phyloP scores from a whole-genome alignment of 1,140 invertebrate species.

The Bacillus rossius region DNA sequence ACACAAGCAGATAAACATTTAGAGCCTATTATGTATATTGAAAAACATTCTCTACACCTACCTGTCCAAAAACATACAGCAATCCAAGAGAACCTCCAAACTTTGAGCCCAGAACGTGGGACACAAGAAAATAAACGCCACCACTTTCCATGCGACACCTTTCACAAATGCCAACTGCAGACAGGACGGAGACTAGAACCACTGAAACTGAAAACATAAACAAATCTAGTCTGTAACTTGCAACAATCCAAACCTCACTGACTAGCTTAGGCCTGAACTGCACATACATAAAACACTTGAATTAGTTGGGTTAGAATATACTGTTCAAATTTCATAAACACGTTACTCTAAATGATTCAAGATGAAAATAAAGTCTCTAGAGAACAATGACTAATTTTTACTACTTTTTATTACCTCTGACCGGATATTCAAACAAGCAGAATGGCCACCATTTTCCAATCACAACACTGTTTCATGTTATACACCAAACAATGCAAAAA shows the following conservation, averaged over 20 bases:
- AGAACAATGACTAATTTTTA: too few species aligned
- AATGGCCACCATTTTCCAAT: too few species aligned
- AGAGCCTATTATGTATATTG: too few species aligned
- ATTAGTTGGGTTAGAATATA: too few species aligned
- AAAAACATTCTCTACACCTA: too few species aligned
- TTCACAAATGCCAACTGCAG: slow-evolving; percentile 94
- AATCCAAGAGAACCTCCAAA: slow-evolving; percentile 89
- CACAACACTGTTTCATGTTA: too few species aligned
- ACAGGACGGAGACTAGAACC: slow-evolving; percentile 84
- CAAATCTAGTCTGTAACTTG: slow-evolving; percentile 1
- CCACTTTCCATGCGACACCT: slow-evolving; percentile 90
- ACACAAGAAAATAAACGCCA: slow-evolving; percentile 91
- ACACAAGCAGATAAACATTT: too few species aligned
- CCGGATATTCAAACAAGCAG: too few species aligned
- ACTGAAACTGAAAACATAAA: slow-evolving; percentile 62
- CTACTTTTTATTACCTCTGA: too few species aligned
- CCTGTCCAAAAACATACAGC: slow-evolving; percentile 94
- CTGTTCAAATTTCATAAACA: too few species aligned
- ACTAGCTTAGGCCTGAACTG: background rate
- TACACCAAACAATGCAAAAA: too few species aligned
- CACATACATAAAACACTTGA: too few species aligned
- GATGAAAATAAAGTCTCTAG: background rate
- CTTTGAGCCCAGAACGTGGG: slow-evolving; percentile 88
- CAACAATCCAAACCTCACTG: background rate
- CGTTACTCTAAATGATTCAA: background rate